Evolutionary conservation across 2,888 invertebrate genomes (phyloP), one percentile per base, ranked within the genome.

Genomic region (Epinotia ramella): DNA sequence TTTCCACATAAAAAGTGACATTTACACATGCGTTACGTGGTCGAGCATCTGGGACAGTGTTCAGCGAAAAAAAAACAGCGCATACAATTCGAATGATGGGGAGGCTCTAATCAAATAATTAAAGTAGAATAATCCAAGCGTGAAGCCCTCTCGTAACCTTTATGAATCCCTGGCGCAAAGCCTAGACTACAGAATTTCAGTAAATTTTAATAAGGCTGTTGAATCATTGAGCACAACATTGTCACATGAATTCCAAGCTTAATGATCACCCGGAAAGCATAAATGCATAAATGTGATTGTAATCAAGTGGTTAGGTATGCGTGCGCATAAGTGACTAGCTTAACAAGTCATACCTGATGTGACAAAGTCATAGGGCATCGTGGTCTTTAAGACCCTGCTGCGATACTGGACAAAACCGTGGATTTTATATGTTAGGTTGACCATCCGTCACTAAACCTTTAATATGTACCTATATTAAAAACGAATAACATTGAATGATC

Each of bases 171-270:
- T 53, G 49, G 6, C 16, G n/a, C 49, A 53, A 66, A n/a, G 16
- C 11, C 57, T 57, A 20, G n/a, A 12, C 66, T 28, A 53, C 33
- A 60, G 44, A 46, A 60, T 46, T 60, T 69, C 59, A 69, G 69
- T 69, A 69, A n/a, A 24, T 69, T 68, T 59, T 59, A 69, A 69
- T 69, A 69, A 69, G 20, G 24, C 69, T 69, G 69, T 69, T 69
- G 59, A 59, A 69, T 69, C 46, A 46, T 60, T 57, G 68, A 57
- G 69, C n/a, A 74, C 49, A 57, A 74, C 49, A 49, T 74, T 64
- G 69, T 64, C 74, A 62, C 68, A 74, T 74, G 63, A 64, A 74
- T 69, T 64, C 73, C 60, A 46, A 53, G 49, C 66, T 33, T 68
- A 75, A 75, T 53, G 70, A 70, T 69, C 59, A 28, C 65, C 53